These are phyloP conservation scores for Diadophis punctatus DNA, from an alignment of 2,113 vertebrate genomes.

Conservation along the genomic window DNA sequence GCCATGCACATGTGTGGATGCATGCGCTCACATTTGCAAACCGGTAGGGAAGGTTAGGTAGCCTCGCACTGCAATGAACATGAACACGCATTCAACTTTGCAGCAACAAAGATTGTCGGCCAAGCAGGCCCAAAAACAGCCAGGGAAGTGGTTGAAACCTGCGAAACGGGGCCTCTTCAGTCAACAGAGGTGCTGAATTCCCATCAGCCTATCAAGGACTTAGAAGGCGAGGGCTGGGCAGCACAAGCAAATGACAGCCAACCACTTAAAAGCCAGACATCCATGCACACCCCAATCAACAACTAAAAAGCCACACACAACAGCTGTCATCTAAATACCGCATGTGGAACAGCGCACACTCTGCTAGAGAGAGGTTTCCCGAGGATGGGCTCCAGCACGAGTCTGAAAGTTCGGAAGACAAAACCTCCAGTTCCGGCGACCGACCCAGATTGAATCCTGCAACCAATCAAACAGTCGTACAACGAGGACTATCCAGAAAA, in stretches of 20 bases:
- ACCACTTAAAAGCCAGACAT: neutral
- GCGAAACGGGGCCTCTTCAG: neutral
- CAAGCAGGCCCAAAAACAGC: neutral
- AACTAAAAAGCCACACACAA: neutral
- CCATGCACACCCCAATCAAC: neutral
- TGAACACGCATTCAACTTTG: neutral
- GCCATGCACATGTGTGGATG: accelerated
- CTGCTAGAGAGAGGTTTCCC: too few species aligned
- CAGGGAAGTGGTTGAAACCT: neutral
- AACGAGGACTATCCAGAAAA: neutral
- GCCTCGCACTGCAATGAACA: too few species aligned
- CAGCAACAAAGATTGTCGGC: neutral
- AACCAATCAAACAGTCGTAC: neutral
- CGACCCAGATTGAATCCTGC: neutral
- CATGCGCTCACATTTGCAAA: too few species aligned
- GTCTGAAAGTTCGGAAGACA: accelerated
- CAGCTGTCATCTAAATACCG: neutral
- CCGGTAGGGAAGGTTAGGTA: too few species aligned
- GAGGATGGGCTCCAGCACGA: too few species aligned
- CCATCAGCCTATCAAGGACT: neutral
- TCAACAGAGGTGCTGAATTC: neutral
- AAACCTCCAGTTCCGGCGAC: neutral
- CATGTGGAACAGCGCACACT: accelerated
- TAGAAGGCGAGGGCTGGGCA: neutral
- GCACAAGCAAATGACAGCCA: neutral